Base-by-base conservation (phyloP, 2,113 vertebrate genomes). In the Halichoerus grypus region DNA sequence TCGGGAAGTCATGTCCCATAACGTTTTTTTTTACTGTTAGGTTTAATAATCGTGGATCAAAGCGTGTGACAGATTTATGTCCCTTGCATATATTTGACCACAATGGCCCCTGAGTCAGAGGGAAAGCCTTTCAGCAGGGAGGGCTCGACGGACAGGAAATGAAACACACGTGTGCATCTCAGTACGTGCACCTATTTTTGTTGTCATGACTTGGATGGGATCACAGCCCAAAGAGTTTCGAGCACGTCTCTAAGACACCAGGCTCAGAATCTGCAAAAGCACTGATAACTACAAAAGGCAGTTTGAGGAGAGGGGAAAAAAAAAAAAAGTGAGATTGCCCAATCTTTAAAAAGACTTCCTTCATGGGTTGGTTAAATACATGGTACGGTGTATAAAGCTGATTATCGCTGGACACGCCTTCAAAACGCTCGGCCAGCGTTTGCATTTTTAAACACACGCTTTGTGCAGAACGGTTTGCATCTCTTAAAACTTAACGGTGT, bases 401-500 rank as follows among this genome's bases (percentile, higher is more conserved):
- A 11, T 3, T 3, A 7, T 1, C 0, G 1, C 10, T 1, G 7
- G 28, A 2, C 3, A 10, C 7, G 14, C 92, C 51, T 26, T 49
- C 15, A 10, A 1, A 0, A 7, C 0, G 21, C 22, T 6, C 21
- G 7, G 21, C 46, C 8, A 2, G n/a, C 13, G 3, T 13, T 7
- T 9, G n/a, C 1, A 0, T 15, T 7, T 59, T 51, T 1, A 59
- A 69, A 49, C 1, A 8, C 51, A 0, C 2, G 0, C 5, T 1
- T 1, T 4, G 4, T 39, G 0, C 0, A 5, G 21, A 49, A 36
- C 0, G 3, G 65, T 71, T 46, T 59, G 51, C 51, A 1, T 59
- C 31, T 79, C 33, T 24, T 16, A 36, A 28, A 51, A 59, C 24
- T 7, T 22, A 1, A 1, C 7, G 1, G 0, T 5, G 3, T 5